Conservation (phyloP, 2,888 invertebrate genomes). For the Synergus japonicus region DNA sequence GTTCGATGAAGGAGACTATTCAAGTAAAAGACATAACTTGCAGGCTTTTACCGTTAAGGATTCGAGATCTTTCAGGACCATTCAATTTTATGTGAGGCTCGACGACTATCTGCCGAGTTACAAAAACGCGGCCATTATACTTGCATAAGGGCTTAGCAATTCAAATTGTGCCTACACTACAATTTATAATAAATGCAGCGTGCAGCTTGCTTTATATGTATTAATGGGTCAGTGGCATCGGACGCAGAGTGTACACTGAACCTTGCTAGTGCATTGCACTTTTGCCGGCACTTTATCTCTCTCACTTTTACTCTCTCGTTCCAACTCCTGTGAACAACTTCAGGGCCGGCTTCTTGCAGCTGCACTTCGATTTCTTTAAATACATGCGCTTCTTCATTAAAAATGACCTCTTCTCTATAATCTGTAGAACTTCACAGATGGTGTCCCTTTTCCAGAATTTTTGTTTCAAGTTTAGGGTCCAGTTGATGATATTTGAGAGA, state of each 20-base stretch:
- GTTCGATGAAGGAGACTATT: slow-evolving; percentile 21
- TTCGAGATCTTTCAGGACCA: slow-evolving; percentile 14
- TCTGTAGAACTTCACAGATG: not conserved
- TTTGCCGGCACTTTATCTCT: slow-evolving; percentile 55
- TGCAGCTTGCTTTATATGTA: slow-evolving; percentile 69
- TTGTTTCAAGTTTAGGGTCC: not conserved
- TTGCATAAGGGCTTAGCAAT: slow-evolving; percentile 39
- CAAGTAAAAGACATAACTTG: slow-evolving; percentile 8
- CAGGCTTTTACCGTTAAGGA: slow-evolving; percentile 32
- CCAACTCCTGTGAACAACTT: slow-evolving; percentile 12
- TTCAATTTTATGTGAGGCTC: slow-evolving; percentile 16
- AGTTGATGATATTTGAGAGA: not conserved
- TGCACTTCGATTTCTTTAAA: slow-evolving; percentile 1
- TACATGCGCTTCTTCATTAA: not conserved
- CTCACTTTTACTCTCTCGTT: slow-evolving; percentile 49
- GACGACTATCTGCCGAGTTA: slow-evolving; percentile 20
- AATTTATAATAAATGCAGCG: slow-evolving; percentile 60
- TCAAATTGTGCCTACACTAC: slow-evolving; percentile 37
- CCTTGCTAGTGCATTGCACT: slow-evolving; percentile 72
- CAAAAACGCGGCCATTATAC: slow-evolving; percentile 31
- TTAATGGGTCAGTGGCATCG: slow-evolving; percentile 76
- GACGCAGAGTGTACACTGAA: slow-evolving; percentile 62
- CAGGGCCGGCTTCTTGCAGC: slow-evolving; percentile 28
- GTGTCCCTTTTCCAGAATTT: not conserved
- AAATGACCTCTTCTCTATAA: not conserved